phyloP scores from a whole-genome alignment of 2,888 invertebrate species.

The Brenthis hecate region DNA sequence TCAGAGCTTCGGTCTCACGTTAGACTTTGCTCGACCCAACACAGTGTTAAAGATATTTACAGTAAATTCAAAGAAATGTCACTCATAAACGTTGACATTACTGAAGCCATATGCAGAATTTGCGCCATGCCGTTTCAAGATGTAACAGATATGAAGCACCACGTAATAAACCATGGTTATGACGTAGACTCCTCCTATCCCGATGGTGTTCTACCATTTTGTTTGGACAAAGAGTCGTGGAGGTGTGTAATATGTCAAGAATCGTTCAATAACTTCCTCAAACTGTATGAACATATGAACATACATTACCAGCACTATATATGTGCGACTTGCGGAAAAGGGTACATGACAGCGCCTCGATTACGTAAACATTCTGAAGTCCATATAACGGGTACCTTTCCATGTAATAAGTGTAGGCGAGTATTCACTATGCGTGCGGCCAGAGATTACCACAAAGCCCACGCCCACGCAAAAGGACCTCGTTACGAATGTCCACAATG shows the following conservation, averaged over 20 bases:
- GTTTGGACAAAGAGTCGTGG: slow-evolving; percentile 67
- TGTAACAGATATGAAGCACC: slow-evolving; percentile 59
- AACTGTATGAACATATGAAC: slow-evolving; percentile 76
- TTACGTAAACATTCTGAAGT: slow-evolving; percentile 73
- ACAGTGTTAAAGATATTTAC: slow-evolving; percentile 66
- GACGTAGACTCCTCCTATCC: slow-evolving; percentile 60
- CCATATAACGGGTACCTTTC: slow-evolving; percentile 67
- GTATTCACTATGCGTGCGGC: slow-evolving; percentile 66
- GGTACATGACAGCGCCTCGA: slow-evolving; percentile 70
- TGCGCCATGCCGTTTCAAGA: slow-evolving; percentile 56
- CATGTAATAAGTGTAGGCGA: slow-evolving; percentile 66
- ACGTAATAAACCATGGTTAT: slow-evolving; percentile 61
- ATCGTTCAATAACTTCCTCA: slow-evolving; percentile 69
- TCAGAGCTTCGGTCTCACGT: slow-evolving; percentile 61
- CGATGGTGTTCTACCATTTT: slow-evolving; percentile 70
- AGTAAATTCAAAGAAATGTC: slow-evolving; percentile 74
- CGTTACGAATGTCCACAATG: slow-evolving; percentile 74
- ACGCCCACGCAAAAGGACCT: slow-evolving; percentile 64
- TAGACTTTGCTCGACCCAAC: slow-evolving; percentile 53
- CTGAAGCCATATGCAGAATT: slow-evolving; percentile 58
- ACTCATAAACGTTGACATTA: slow-evolving; percentile 68
- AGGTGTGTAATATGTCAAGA: slow-evolving; percentile 63
- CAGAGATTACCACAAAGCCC: slow-evolving; percentile 68
- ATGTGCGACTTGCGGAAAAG: slow-evolving; percentile 72
- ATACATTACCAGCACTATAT: slow-evolving; percentile 73